Evolutionary conservation across 2,113 vertebrate species (phyloP).

Genomic region (Oncorhynchus masou): DNA sequence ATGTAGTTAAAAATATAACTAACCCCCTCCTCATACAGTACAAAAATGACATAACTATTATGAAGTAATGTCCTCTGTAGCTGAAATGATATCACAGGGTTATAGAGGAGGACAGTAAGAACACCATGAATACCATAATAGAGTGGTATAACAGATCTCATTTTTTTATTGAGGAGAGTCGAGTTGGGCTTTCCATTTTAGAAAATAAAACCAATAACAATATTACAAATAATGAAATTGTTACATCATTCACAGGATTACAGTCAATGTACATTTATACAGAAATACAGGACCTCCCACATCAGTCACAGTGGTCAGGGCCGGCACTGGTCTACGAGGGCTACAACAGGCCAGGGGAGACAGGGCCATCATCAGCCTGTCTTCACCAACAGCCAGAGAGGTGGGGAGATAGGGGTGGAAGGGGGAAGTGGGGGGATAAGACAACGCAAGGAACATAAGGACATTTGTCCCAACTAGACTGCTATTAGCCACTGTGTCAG

Average conservation of each 20-base stretch:
- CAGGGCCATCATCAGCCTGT: slow-evolving; percentile 23
- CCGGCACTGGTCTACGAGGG: slow-evolving; percentile 59
- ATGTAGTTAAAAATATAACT: neutral
- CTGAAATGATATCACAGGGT: neutral
- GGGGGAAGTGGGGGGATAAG: neutral
- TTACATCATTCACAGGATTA: slow-evolving; percentile 87
- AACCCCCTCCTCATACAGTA: neutral
- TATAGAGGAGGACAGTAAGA: neutral
- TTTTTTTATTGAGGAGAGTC: slow-evolving; percentile 81
- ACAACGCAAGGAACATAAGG: neutral
- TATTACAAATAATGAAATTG: slow-evolving; percentile 86
- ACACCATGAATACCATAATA: neutral
- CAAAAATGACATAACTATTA: neutral
- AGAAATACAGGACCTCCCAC: slow-evolving; percentile 72
- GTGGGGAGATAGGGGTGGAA: neutral
- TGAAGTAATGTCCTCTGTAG: neutral
- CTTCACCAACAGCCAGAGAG: slow-evolving; percentile 43
- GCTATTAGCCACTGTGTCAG: slow-evolving; percentile 44
- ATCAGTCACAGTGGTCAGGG: slow-evolving; percentile 76
- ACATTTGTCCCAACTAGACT: neutral
- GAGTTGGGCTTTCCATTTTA: slow-evolving; percentile 80
- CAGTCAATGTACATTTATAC: slow-evolving; percentile 85
- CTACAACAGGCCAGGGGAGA: slow-evolving; percentile 19
- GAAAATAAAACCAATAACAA: slow-evolving; percentile 84
- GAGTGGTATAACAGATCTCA: slow-evolving; percentile 63